These are phyloP conservation scores for Lacerta viridis DNA, from an alignment of 2,797 vertebrate genomes.

Conservation along the genomic window DNA sequence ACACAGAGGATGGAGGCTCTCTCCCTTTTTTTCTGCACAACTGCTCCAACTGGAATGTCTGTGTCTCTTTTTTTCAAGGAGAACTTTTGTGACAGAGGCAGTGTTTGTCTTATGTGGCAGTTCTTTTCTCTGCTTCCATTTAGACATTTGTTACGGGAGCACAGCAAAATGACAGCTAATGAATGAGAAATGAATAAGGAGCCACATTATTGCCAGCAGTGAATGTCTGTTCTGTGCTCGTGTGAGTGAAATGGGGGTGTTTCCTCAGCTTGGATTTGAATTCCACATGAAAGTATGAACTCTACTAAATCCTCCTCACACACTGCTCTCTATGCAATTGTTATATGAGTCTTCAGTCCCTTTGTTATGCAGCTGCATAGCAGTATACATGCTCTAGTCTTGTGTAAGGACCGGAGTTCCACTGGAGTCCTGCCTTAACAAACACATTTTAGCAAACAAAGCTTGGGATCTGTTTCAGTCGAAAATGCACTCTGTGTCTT, in stretches of 20 bases:
- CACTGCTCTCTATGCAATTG: background rate
- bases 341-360: conserved; percentile 19
- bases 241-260: conserved; percentile 27
- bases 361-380: conserved; percentile 33
- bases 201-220: conserved; percentile 40
- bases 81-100: conserved; percentile 31
- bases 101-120: conserved; percentile 10
- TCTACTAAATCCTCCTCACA: conserved; percentile 17
- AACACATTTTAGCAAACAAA: conserved; percentile 5
- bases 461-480: background rate
- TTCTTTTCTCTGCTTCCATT: conserved; percentile 42
- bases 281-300: conserved; percentile 31
- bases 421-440: background rate
- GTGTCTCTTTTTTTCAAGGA: conserved; percentile 35
- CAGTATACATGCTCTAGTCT: background rate
- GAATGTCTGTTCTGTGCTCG: background rate
- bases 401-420: background rate
- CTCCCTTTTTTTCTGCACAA: background rate
- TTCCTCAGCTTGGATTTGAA: conserved; percentile 44
- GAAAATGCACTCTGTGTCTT: conserved; percentile 34
- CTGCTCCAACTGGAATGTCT: background rate
- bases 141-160: conserved; percentile 8
- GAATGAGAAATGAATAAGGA: conserved; percentile 44
- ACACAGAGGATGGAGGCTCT: background rate
- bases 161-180: conserved; percentile 51